Base-by-base conservation (phyloP, 2,797 vertebrate genomes). In the Sciurus carolinensis region DNA sequence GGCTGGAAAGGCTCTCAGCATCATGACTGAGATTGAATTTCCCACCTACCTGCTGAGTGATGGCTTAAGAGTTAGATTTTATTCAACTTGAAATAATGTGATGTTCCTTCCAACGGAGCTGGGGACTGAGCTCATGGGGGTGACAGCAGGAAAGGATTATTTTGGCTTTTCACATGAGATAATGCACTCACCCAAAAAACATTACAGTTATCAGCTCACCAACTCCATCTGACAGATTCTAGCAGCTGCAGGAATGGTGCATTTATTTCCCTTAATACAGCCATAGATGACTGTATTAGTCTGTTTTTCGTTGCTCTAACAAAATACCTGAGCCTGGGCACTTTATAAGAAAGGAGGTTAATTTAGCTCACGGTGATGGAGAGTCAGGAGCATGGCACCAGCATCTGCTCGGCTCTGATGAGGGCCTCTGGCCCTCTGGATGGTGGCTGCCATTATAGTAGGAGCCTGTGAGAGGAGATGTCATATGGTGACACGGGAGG, bases 101-200 rank as follows among this genome's bases (percentile, higher is more conserved):
- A 67, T 93, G 5, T 81, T 73, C 54, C 77, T 93, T 87, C 73
- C 54, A 50, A 83, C 18, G 81, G 86, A 92, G 59, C n/a, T 94
- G 8, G 79, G 7, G 0, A 75, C 20, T 11, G 64, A 54, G 42
- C 39, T 52, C 17, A 0, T 39, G 33, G 14, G 79, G 84, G 7
- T 77, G 79, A 66, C 15, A 7, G 76, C 8, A 30, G 59, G 52
- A 15, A 14, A n/a, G 26, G 11, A 20, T 72, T 81, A 47, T 1
- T 1, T 54, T 33, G 57, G 7, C 14, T 72, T 77, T 50, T 91
- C 62, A 69, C 28, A 33, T 50, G 28, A 57, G 69, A 62, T 81
- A 24, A 39, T 30, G 85, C 20, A 24, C 52, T 75, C 30, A 54
- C 17, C 52, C 50, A 42, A 59, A 69, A 71, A 67, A 39, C 30